phyloP scores from a whole-genome alignment of 1,140 invertebrate species.

The Caerostris extrusa region DNA sequence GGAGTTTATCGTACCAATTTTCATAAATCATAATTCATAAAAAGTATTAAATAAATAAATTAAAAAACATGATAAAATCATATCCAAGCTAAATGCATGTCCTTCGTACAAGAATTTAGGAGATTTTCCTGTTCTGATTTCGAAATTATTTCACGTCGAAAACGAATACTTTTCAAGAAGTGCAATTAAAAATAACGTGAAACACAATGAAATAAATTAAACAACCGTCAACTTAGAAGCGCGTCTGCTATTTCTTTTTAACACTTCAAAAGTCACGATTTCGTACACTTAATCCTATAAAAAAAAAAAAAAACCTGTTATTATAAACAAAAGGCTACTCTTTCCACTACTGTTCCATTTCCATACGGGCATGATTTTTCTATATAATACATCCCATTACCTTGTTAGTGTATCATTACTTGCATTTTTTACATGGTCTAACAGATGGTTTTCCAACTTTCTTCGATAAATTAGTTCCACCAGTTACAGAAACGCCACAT shows the following conservation, averaged over 20 bases:
- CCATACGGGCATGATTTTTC: background rate
- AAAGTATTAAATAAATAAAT: too few relatives aligned
- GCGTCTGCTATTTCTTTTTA: background rate
- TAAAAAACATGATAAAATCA: too few relatives aligned
- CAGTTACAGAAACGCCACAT: background rate
- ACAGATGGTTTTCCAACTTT: background rate
- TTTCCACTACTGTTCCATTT: background rate
- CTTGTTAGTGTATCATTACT: constrained; percentile 5
- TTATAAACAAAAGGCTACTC: background rate
- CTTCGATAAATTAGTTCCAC: constrained; percentile 30
- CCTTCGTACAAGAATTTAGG: too few relatives aligned
- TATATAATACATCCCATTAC: background rate
- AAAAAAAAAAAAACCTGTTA: background rate
- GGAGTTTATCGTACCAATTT: too few relatives aligned
- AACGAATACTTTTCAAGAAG: background rate
- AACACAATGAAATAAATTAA: background rate
- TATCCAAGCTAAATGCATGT: too few relatives aligned
- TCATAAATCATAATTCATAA: too few relatives aligned
- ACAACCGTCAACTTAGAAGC: background rate
- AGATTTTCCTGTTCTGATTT: background rate
- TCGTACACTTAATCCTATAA: background rate
- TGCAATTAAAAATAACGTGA: background rate
- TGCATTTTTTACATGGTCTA: background rate
- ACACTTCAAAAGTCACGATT: background rate
- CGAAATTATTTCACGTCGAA: background rate